Conservation (phyloP, 2,113 vertebrate species). For the Passer montanus region DNA sequence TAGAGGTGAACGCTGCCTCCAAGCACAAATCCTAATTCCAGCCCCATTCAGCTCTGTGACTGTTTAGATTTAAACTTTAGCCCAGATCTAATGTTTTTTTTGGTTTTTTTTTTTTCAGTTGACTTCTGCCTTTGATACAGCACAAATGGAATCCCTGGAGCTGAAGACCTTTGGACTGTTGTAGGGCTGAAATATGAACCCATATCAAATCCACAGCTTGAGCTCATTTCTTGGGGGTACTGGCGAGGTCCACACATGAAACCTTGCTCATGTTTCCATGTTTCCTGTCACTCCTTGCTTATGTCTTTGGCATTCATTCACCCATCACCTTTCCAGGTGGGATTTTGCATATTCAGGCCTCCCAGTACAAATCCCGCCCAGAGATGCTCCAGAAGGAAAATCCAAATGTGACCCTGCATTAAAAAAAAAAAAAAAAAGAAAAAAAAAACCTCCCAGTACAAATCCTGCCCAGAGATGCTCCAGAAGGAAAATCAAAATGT, state of each 20-base stretch:
- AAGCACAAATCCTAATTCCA: neutral
- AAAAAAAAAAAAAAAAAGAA: neutral
- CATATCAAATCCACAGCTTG: slow-evolving; percentile 2
- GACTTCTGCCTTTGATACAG: neutral
- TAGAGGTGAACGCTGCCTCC: neutral
- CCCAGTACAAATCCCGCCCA: fast-evolving
- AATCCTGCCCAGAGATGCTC: fast-evolving
- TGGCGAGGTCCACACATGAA: neutral
- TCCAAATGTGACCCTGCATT: neutral
- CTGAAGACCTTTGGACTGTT: neutral
- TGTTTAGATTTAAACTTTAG: neutral
- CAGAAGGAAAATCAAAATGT: neutral
- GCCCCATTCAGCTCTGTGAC: neutral
- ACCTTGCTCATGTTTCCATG: neutral
- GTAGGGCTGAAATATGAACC: neutral
- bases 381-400: neutral
- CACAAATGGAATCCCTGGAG: neutral
- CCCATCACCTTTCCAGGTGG: neutral
- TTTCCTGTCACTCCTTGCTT: neutral
- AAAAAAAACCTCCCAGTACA: neutral
- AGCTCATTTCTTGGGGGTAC: neutral
- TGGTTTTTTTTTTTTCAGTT: neutral
- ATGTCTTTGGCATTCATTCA: neutral
- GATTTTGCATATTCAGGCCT: neutral
- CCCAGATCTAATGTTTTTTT: neutral